These are phyloP conservation scores for Hofmannophila pseudospretella DNA, from an alignment of 2,888 invertebrate genomes.

Conservation along the genomic window DNA sequence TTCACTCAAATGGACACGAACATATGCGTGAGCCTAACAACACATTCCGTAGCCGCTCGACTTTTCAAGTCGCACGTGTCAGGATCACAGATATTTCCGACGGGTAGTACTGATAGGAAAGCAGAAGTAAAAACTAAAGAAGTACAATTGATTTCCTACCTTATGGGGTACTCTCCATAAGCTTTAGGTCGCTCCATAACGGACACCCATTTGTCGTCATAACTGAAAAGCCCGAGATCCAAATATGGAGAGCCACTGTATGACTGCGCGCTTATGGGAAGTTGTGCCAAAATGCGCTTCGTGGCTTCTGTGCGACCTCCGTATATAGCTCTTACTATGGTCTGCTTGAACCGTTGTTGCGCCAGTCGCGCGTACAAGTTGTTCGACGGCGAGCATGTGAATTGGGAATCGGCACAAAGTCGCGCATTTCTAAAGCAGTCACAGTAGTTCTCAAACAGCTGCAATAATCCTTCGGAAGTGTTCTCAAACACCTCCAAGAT, in stretches of 20 bases:
- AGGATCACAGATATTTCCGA: too few species aligned
- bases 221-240: conserved; percentile 93
- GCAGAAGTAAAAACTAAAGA: too few species aligned
- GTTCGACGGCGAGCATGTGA: conserved; percentile 94
- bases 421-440: conserved; percentile 95
- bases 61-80: too few species aligned
- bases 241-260: conserved; percentile 95
- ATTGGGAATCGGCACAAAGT: conserved; percentile 88
- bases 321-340: conserved; percentile 91
- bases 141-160: conserved; percentile 78
- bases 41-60: too few species aligned
- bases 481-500: conserved; percentile 94
- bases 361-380: conserved; percentile 87
- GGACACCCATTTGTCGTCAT: conserved; percentile 97
- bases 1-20: too few species aligned
- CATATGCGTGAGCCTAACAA: too few species aligned
- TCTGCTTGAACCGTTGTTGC: conserved; percentile 89
- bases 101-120: too few species aligned
- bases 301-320: conserved; percentile 95
- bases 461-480: conserved; percentile 89
- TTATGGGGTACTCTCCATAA: conserved; percentile 94
- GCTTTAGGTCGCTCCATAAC: conserved; percentile 96
- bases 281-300: conserved; percentile 90
- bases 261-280: conserved; percentile 96
- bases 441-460: conserved; percentile 92